phyloP scores from a whole-genome alignment of 2,888 invertebrate species.

The Halictus ligatus region DNA sequence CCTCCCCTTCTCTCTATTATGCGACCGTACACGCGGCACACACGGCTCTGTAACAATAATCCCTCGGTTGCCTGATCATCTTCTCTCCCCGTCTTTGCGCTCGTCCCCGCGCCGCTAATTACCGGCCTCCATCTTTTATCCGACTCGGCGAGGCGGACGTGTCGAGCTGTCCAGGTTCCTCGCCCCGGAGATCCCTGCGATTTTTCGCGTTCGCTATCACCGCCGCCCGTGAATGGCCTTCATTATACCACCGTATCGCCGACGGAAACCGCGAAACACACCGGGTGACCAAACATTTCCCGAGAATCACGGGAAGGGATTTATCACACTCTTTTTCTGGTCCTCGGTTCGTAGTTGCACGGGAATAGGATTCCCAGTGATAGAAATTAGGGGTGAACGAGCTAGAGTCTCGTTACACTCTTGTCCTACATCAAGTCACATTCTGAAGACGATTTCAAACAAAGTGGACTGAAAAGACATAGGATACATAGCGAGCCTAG shows the following conservation, averaged over 20 bases:
- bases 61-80: slow-evolving; percentile 15
- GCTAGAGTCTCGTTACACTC: too few relatives aligned
- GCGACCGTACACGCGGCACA: neutral
- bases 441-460: too few relatives aligned
- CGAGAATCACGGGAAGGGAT: too few relatives aligned
- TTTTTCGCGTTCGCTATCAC: neutral
- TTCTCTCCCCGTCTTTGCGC: neutral
- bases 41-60: slow-evolving; percentile 31
- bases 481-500: neutral
- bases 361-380: too few relatives aligned
- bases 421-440: too few relatives aligned
- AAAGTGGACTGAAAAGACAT: too few relatives aligned
- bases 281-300: neutral
- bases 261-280: neutral
- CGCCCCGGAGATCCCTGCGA: neutral
- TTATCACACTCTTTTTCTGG: too few relatives aligned
- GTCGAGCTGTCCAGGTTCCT: neutral
- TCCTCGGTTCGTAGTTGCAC: neutral
- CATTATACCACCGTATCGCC: neutral
- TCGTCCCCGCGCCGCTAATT: slow-evolving; percentile 15
- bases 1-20: slow-evolving; percentile 9
- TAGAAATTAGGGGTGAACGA: too few relatives aligned
- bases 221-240: neutral
- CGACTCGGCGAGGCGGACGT: neutral
- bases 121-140: slow-evolving; percentile 3